Evolutionary conservation across 2,888 invertebrate genomes (phyloP), one percentile per base, ranked within the genome.

Genomic region (Scaptomyza cyrtandrae): DNA sequence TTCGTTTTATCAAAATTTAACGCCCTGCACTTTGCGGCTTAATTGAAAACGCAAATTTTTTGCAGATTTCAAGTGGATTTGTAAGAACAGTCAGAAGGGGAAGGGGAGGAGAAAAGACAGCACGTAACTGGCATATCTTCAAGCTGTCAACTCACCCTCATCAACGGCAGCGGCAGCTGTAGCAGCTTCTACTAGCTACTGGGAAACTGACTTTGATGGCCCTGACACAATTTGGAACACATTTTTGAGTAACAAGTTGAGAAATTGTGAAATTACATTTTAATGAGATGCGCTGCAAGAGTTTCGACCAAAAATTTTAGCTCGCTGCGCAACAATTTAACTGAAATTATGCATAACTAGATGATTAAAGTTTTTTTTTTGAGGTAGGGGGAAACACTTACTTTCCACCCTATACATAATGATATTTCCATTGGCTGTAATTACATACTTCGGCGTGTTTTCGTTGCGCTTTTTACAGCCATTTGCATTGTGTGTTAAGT

Each of bases 1-100:
- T 69, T 53, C 70, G 69, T 66, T 82, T 87, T 72, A 85, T 82
- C 87, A 74, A 70, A 79, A 64, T 82, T 85, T 82, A 78, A 82
- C 69, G 79, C 69, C 16, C 61, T 45, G 65, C 63, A 61, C 66
- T 66, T 85, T 68, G 58, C 61, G 67, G 43, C 60, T 73, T 81
- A 86, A 85, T 87, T 84, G 86, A 79, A 76, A 79, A 54, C 64
- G 33, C 72, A 74, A 85, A 75, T 76, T 78, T 67, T 46, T 16
- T 19, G 33, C 44, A 29, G 50, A 62, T 63, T 75, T 72, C 70
- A 56, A 53, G 24, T 10, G 13, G 9, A 37, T n/a, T 35, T 35
- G 33, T 1, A 37, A n/a, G 39, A 11, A 43, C 11, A 43, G 0
- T 27, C 10, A 1, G 5, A 11, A 29, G 3, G 16, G 10, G 11